phyloP scores from a whole-genome alignment of 2,113 vertebrate species.

The Sprattus sprattus region DNA sequence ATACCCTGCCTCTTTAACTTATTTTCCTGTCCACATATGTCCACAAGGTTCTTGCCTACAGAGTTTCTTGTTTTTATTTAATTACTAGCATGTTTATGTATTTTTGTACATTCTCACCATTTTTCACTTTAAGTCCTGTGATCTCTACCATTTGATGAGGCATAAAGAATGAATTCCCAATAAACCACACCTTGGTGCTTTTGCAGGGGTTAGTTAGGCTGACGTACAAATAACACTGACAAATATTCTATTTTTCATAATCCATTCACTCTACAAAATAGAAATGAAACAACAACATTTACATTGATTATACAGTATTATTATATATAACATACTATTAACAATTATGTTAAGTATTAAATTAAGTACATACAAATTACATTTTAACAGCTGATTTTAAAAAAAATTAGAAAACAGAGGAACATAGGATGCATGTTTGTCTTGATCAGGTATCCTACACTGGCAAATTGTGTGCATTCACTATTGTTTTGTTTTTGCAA shows the following conservation, averaged over 20 bases:
- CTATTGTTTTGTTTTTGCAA: background rate
- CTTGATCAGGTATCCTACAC: no score
- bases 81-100: background rate
- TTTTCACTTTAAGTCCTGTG: no score
- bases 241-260: background rate
- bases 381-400: no score
- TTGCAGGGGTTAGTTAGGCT: background rate
- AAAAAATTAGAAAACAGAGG: no score
- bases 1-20: constrained; percentile 61
- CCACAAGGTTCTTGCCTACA: constrained; percentile 3
- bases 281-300: background rate
- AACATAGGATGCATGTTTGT: no score
- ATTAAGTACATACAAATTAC: no score
- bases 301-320: background rate
- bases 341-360: background rate
- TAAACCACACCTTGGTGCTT: no score
- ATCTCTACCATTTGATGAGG: background rate
- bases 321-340: no score
- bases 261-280: background rate
- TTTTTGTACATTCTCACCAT: no score
- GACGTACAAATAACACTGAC: no score
- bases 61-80: constrained; percentile 22
- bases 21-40: constrained; percentile 31
- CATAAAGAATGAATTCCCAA: background rate
- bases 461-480: background rate